Evolutionary conservation across 1,140 invertebrate genomes (phyloP).

Genomic region (Polypedilum pembai): DNA sequence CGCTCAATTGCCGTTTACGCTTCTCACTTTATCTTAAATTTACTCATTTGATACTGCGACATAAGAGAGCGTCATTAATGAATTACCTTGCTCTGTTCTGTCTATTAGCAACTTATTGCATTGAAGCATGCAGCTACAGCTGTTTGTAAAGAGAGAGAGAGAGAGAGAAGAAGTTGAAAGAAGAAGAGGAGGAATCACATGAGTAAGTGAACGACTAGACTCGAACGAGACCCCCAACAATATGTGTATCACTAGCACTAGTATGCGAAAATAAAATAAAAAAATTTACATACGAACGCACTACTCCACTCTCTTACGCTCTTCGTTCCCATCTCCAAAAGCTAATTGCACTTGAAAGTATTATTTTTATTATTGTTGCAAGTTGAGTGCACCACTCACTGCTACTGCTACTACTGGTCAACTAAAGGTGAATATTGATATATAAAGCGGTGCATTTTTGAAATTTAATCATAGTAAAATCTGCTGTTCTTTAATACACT

Average conservation of each 20-base stretch:
- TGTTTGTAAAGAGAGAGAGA: neutral
- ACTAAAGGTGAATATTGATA: neutral
- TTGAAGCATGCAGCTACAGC: neutral
- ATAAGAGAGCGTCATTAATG: neutral
- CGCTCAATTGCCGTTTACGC: neutral
- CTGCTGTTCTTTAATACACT: slow-evolving; percentile 1
- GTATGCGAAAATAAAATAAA: neutral
- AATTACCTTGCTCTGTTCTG: neutral
- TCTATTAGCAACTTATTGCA: neutral
- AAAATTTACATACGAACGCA: neutral
- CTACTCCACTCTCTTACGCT: neutral
- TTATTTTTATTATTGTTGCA: neutral
- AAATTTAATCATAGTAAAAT: slow-evolving; percentile 25
- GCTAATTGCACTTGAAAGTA: neutral
- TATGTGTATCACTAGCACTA: slow-evolving; percentile 14
- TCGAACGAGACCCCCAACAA: neutral
- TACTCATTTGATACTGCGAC: neutral
- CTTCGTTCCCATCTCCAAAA: neutral
- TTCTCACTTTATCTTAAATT: slow-evolving; percentile 10
- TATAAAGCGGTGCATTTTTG: slow-evolving; percentile 21
- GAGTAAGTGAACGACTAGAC: neutral
- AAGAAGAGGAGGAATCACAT: neutral
- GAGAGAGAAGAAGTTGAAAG: neutral
- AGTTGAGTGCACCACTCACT: no score
- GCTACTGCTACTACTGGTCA: neutral